Evolutionary conservation across 1,140 invertebrate species (phyloP), one percentile per base, ranked within the genome.

Genomic region (Globodera rostochiensis): DNA sequence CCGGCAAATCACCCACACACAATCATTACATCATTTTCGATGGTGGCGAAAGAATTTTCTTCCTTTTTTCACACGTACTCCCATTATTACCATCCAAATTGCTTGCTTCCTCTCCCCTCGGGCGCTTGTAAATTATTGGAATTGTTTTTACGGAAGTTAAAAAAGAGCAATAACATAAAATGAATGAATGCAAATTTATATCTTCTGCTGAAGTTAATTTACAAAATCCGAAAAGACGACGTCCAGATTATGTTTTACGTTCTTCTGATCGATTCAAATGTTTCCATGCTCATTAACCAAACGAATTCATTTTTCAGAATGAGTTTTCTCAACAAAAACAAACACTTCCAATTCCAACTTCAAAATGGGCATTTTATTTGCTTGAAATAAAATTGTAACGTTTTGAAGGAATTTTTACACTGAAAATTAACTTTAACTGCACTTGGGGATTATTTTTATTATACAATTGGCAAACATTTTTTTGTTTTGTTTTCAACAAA

Each of bases 121-220:
- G 57, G 57, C 57, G 13, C 9, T 60, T 60, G 13, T 60, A 6
- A 60, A 60, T 19, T 60, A 19, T 60, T 60, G 11, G 57, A 6
- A 60, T 19, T 60, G 6, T 13, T 60, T 60, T 60, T 60, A 60
- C 11, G 6, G 50, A 8, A 11, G 50, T 50, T 8, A 50, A 50
- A 50, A 6, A 50, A 70, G 11, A 70, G 69, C 69, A 70, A 8
- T 70, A 70, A 70, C 25, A n/a, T n/a, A n/a, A n/a, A n/a, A n/a
- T n/a, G n/a, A 36, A 36, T 36, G 25, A 70, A 70, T 70, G 69
- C 11, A 36, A 70, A 70, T 70, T 70, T 70, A 3, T 70, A 11
- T 47, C 0, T 70, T 47, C 69, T 11, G 11, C 2, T 8, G 69
- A 36, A 70, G 50, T 50, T 8, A 50, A 50, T 11, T 11, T 3